Percentiles rank a stretch among this genome's conserved stretches.
Evolutionary conservation across 2,113 vertebrate species (phyloP).

Genomic region (Ahaetulla prasina): DNA sequence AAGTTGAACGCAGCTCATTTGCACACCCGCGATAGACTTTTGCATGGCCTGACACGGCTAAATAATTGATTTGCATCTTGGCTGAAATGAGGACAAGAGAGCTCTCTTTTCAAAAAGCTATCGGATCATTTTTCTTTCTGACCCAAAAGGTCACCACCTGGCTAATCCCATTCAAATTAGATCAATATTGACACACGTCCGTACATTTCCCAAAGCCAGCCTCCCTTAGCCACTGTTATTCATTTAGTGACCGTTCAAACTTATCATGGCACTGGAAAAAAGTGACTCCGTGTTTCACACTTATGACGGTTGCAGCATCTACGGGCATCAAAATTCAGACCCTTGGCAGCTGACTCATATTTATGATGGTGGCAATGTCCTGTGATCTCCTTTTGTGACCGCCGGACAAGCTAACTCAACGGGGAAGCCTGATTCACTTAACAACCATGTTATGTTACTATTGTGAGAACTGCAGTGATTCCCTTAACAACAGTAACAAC

Average conservation of each 20-base stretch:
- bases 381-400: too few species aligned
- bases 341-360: too few species aligned
- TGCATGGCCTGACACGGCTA: neutral
- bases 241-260: neutral
- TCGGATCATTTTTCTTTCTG: neutral
- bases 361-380: too few species aligned
- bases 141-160: neutral
- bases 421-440: too few species aligned
- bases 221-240: neutral
- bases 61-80: neutral
- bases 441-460: too few species aligned
- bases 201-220: neutral
- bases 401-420: too few species aligned
- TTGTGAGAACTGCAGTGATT: too few species aligned
- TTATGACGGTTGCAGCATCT: neutral
- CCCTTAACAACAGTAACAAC: too few species aligned
- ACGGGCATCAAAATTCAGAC: neutral
- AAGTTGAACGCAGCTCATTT: neutral
- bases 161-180: neutral
- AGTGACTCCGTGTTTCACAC: neutral
- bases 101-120: neutral
- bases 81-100: neutral
- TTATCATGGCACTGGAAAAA: neutral
- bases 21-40: constrained; percentile 1
- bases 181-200: neutral